Conservation (phyloP, 2,797 vertebrate species). For the Chloroceryle inda region DNA sequence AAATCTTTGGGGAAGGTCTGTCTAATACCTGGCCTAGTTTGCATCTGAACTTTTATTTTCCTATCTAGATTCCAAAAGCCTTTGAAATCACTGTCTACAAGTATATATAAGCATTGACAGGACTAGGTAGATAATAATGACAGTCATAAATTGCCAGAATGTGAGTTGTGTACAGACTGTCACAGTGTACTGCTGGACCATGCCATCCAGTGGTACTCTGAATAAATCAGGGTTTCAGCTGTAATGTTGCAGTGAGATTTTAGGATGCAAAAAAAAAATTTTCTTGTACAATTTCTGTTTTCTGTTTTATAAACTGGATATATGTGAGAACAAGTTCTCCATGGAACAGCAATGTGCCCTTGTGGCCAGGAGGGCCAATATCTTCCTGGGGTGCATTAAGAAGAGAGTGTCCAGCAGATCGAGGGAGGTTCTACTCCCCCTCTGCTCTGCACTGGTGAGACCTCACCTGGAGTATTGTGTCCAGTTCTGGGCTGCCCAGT, state of each 20-base stretch:
- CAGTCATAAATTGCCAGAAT: not conserved
- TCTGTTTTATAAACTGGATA: not conserved
- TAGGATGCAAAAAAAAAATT: rapidly evolving
- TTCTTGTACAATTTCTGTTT: not conserved
- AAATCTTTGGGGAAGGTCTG: not conserved
- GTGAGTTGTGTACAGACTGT: not conserved
- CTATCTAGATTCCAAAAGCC: not conserved
- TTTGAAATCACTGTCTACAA: not conserved
- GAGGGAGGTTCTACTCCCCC: too few relatives aligned
- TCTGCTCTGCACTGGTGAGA: too few relatives aligned
- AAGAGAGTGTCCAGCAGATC: too few relatives aligned
- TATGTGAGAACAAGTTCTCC: not conserved
- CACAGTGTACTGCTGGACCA: not conserved
- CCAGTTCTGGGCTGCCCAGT: too few relatives aligned
- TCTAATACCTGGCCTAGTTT: not conserved
- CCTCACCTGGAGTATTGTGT: too few relatives aligned
- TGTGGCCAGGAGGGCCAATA: too few relatives aligned
- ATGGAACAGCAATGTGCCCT: too few relatives aligned
- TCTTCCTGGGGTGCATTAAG: too few relatives aligned
- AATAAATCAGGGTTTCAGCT: not conserved
- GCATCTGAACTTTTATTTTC: not conserved
- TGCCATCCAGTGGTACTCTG: not conserved
- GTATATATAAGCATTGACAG: not conserved
- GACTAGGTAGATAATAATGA: not conserved
- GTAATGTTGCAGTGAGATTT: not conserved